These are phyloP conservation scores for Aurelia aurita DNA, from an alignment of 30 jellyfish, hydroid and myxozoan genomes.

Conservation along the genomic window DNA sequence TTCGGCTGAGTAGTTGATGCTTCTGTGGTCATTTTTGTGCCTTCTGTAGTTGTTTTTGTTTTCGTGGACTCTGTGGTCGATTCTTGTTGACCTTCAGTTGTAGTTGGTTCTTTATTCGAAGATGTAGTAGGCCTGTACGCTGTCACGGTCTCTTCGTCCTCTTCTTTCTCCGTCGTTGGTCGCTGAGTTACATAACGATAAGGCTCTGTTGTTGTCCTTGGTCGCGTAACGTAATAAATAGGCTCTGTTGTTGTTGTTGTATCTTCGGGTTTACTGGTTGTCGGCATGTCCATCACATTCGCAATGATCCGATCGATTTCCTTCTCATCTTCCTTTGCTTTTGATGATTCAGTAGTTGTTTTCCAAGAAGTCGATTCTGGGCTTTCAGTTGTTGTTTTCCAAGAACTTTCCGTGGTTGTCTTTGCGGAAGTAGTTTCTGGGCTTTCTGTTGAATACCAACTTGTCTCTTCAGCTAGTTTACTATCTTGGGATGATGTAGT, in stretches of 20 bases:
- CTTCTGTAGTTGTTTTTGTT: neutral
- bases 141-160: neutral
- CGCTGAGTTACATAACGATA: neutral
- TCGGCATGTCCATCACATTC: slow-evolving; percentile 59
- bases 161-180: slow-evolving; percentile 1
- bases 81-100: no score
- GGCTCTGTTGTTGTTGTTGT: slow-evolving; percentile 17
- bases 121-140: neutral
- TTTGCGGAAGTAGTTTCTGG: neutral
- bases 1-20: slow-evolving; percentile 20
- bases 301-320: slow-evolving; percentile 54
- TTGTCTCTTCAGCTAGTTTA: no score
- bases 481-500: no score
- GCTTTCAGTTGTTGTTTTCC: slow-evolving; percentile 13
- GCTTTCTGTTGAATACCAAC: neutral
- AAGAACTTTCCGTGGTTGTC: slow-evolving; percentile 43
- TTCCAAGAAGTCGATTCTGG: slow-evolving; percentile 2
- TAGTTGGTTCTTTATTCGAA: no score
- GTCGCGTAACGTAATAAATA: neutral
- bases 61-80: neutral
- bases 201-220: slow-evolving; percentile 15
- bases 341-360: slow-evolving; percentile 7
- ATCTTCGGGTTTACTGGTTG: slow-evolving; percentile 27
- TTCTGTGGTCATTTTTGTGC: slow-evolving; percentile 19
- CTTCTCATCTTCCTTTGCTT: slow-evolving; percentile 41